Evolutionary conservation across 2,113 vertebrate genomes (phyloP).

Genomic region (Dicrurus megarhynchus): DNA sequence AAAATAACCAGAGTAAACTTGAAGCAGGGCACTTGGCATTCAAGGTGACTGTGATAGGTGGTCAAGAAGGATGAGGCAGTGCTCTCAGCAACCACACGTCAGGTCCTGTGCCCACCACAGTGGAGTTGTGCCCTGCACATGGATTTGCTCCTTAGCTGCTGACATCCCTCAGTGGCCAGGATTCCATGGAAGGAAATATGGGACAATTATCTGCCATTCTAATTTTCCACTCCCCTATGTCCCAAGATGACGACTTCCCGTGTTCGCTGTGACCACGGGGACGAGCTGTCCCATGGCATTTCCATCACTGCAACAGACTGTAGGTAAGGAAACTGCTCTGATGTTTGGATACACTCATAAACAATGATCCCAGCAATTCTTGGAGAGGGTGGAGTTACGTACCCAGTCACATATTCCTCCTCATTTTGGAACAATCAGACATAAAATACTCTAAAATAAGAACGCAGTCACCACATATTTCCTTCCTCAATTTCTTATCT

Average conservation of each 20-base stretch:
- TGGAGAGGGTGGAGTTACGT: background rate
- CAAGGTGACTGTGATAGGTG: background rate
- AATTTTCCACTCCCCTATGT: background rate
- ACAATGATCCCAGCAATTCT: background rate
- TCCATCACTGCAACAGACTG: background rate
- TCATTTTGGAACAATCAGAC: background rate
- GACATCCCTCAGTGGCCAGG: background rate
- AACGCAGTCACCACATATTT: background rate
- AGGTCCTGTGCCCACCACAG: background rate
- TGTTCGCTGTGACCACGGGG: rapidly evolving
- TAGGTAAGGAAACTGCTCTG: background rate
- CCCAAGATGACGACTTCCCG: background rate
- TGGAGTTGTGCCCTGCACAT: rapidly evolving
- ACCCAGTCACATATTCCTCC: background rate
- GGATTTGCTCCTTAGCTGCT: background rate
- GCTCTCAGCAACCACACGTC: background rate
- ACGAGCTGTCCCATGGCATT: background rate
- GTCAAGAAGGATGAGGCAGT: background rate
- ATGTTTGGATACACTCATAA: background rate
- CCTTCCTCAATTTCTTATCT: background rate
- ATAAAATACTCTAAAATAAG: background rate
- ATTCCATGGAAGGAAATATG: background rate
- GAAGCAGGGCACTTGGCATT: background rate
- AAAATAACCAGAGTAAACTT: background rate
- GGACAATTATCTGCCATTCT: background rate